phyloP scores from a whole-genome alignment of 2,797 vertebrate species.

The Lycodopsis pacificus region DNA sequence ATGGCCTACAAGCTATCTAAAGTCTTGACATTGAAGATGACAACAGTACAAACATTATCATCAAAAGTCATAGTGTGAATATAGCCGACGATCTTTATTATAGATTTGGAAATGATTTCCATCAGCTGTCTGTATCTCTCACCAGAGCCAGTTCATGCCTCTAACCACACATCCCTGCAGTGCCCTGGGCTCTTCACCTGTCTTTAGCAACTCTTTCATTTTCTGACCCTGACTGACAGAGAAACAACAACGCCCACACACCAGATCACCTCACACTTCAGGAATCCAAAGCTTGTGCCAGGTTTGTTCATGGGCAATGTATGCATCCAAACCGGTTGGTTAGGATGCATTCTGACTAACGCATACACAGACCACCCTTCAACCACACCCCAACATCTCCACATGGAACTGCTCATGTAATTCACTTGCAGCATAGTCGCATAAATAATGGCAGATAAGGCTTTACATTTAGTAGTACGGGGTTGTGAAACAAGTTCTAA shows the following conservation, averaged over 20 bases:
- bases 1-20: neutral
- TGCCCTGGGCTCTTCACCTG: neutral
- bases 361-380: neutral
- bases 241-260: constrained; percentile 27
- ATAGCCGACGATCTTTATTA: neutral
- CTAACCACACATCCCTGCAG: neutral
- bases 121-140: neutral
- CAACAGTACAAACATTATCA: neutral
- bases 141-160: neutral
- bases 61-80: neutral
- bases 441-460: neutral
- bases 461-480: neutral
- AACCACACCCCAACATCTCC: constrained; percentile 58
- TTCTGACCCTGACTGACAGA: constrained; percentile 28
- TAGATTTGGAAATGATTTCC: neutral
- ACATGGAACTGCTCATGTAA: constrained; percentile 7
- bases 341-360: constrained; percentile 66
- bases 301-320: constrained; percentile 55
- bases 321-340: constrained; percentile 77
- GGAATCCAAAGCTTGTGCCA: constrained; percentile 71
- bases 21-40: neutral
- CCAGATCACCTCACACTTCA: constrained; percentile 52
- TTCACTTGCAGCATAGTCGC: neutral
- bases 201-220: neutral
- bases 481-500: neutral